A percentile compares a stretch with the other conserved stretches of the same genome.
phyloP scores from a whole-genome alignment of 35 echinoderm and acorn worm genomes.

The Eucidaris tribuloides region DNA sequence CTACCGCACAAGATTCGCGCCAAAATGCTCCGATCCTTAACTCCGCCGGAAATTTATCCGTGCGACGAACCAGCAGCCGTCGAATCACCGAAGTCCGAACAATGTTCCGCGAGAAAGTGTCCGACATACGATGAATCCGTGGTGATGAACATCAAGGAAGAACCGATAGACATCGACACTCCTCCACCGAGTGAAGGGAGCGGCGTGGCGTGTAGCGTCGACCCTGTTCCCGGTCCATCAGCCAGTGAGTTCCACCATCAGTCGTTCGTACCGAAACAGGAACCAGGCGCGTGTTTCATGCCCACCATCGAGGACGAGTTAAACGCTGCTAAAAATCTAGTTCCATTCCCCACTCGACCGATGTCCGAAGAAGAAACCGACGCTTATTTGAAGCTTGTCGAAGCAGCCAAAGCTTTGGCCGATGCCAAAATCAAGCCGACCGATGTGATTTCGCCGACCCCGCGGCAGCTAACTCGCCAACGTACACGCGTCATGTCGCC shows the following conservation, averaged over 20 bases:
- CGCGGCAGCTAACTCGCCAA: neutral
- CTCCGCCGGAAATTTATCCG: neutral
- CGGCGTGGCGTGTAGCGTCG: too few species aligned
- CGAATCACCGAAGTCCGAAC: neutral
- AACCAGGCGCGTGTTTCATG: too few species aligned
- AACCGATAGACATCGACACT: neutral
- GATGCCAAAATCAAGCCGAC: slow-evolving; percentile 1
- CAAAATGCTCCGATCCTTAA: neutral
- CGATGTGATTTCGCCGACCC: neutral
- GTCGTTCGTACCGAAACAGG: too few species aligned
- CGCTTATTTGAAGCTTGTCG: slow-evolving; percentile 33
- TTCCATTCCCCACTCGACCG: neutral
- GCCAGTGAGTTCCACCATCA: too few species aligned
- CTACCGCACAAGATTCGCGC: slow-evolving; percentile 49
- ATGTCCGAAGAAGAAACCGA: slow-evolving; percentile 7
- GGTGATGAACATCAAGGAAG: neutral
- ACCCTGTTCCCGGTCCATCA: too few species aligned
- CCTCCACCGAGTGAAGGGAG: too few species aligned
- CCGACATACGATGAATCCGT: neutral
- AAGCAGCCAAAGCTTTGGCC: slow-evolving; percentile 42
- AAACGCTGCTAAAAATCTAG: neutral
- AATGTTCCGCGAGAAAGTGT: neutral
- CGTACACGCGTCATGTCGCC: neutral
- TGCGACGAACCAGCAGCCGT: neutral
- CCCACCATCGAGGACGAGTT: neutral